Evolutionary conservation across 2,113 vertebrate species (phyloP), one percentile per base, ranked within the genome.

Genomic region (Pedionomus torquatus): DNA sequence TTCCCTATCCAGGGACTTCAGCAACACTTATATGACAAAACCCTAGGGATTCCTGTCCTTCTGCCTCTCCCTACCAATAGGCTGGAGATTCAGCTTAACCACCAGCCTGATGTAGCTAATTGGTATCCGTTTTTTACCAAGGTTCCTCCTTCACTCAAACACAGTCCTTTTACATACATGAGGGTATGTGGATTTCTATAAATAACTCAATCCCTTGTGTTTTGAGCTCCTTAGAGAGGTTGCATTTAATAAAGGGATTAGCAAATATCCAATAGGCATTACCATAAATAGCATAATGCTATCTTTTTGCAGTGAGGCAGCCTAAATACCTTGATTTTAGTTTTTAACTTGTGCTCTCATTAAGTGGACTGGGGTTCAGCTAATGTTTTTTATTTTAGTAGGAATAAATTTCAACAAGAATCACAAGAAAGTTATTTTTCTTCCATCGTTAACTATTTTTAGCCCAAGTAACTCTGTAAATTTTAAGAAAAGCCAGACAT

Each of bases 231-330:
- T 90, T 48, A 65, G 46, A 92, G 63, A 74, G 24, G 28, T 0
- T 83, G 60, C 55, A 63, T 80, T 95, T 83, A 9, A 86, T 63
- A 51, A 68, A 71, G 30, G 39, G 44, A 82, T 91, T 88, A 91
- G 54, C 31, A 85, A 79, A 75, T 51, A 91, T 26, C 35, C 74
- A 84, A 5, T 5, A 72, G 58, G 44, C 37, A 90, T 52, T 74
- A 41, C 66, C 48, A 1, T 9, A 78, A 80, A 54, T 12, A 85
- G 43, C 46, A 64, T 52, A 78, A 61, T 21, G 44, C 44, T 70
- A 20, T 48, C 54, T 31, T 61, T 77, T 77, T 87, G 87, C 66
- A 89, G 44, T 17, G 18, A 76, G 39, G n/a, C 21, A 48, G 26
- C 7, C 33, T n/a, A 64, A 82, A 72, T 13, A 65, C 5, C 51